Percentiles rank a stretch among this genome's conserved stretches.
These are phyloP conservation scores for Hippocampus mohnikei DNA, from an alignment of 2,113 vertebrate species.

Conservation along the genomic window DNA sequence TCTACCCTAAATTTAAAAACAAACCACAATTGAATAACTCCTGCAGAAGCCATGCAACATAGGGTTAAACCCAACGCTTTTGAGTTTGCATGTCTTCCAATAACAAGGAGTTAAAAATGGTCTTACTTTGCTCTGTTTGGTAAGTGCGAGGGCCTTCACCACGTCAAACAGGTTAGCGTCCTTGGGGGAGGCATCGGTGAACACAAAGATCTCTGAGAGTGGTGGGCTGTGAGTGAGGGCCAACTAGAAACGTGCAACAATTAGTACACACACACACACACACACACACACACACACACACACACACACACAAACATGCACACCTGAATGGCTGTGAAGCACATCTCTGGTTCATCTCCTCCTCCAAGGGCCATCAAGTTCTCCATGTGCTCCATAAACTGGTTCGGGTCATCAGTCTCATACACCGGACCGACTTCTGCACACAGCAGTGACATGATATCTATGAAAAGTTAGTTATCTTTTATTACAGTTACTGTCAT, in stretches of 20 bases:
- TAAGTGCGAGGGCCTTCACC: slow-evolving; percentile 75
- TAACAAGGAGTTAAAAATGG: too few species aligned
- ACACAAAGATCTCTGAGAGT: slow-evolving; percentile 83
- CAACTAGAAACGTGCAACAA: slow-evolving; percentile 61
- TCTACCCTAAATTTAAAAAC: too few species aligned
- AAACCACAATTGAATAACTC: too few species aligned
- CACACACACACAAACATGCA: not conserved
- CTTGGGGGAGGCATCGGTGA: slow-evolving; percentile 85
- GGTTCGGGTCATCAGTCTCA: slow-evolving; percentile 74
- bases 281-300: not conserved
- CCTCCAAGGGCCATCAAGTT: slow-evolving; percentile 76
- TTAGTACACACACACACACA: not conserved
- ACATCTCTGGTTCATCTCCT: slow-evolving; percentile 88
- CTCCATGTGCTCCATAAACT: slow-evolving; percentile 75
- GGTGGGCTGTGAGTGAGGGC: slow-evolving; percentile 82
- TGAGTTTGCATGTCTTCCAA: too few species aligned
- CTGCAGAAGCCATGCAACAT: too few species aligned
- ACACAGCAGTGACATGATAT: slow-evolving; percentile 4
- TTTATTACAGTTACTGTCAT: too few species aligned
- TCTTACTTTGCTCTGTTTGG: slow-evolving; percentile 78
- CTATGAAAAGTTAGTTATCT: not conserved
- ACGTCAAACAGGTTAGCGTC: slow-evolving; percentile 73
- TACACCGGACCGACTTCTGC: slow-evolving; percentile 79
- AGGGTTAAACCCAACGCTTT: too few species aligned
- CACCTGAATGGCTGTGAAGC: slow-evolving; percentile 79